Evolutionary conservation across 2,797 vertebrate genomes (phyloP), one percentile per base, ranked within the genome.

Genomic region (Cichlasoma orientale): DNA sequence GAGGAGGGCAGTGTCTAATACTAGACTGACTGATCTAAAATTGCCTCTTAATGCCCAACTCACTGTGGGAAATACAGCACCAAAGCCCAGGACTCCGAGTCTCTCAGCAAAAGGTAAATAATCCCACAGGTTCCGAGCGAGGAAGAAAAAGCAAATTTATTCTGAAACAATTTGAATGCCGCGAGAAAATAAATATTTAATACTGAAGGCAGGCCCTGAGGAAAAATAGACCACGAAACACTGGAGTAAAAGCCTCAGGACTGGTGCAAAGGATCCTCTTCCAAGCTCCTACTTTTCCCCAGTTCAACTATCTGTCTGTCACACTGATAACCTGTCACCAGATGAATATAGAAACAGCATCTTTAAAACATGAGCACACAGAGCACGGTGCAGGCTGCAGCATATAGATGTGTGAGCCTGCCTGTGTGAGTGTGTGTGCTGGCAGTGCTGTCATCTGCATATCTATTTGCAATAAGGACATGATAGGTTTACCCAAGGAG

Each of bases 291-390:
- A 73, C 79, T 80, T 92, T 79, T 38, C 77, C 63, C 80, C 85
- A 84, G 88, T 90, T 93, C 85, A 88, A 75, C 87, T 56, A 74
- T 85, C 77, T 85, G 89, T 89, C 89, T 89, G 90, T 91, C 90
- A 93, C 84, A 82, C 69, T 88, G 89, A 91, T 88, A 90, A 92
- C 80, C 78, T 81, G 89, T 88, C 89, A 90, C 54, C 76, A 79
- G 76, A 86, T 77, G 90, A 91, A 90, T 92, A 85, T 78, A 89
- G 85, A 88, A 85, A 79, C 63, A 33, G 18, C 86, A 94, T 94
- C 77, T 94, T 92, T 92, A 91, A 94, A 91, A 93, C 88, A 93
- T 93, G 90, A 94, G 89, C 80, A 69, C 66, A 74, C 81, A 71
- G 59, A 82, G 81, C 58, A 38, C 8, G 74, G 75, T 54, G 69